phyloP scores from a whole-genome alignment of 2,888 invertebrate species.

The Anthrax anthrax region DNA sequence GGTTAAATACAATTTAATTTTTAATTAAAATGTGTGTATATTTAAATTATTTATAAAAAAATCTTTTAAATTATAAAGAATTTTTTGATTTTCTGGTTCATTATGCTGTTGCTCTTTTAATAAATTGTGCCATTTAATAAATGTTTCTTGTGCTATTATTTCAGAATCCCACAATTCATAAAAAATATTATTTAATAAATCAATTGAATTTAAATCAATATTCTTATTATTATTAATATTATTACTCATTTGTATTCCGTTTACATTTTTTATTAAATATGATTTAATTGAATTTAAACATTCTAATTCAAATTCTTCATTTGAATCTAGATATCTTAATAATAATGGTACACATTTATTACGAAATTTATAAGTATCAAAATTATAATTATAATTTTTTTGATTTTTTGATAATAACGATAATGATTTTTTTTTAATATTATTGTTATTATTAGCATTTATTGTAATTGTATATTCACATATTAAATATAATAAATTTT shows the following conservation, averaged over 20 bases:
- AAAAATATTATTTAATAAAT: slow-evolving; percentile 39
- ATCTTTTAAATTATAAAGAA: background rate
- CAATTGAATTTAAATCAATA: slow-evolving; percentile 1
- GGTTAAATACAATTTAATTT: too few species aligned
- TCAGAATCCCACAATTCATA: slow-evolving; percentile 63
- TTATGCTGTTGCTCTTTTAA: background rate
- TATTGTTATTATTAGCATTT: background rate
- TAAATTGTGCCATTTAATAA: slow-evolving; percentile 49
- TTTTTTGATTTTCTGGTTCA: background rate
- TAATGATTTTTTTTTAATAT: background rate
- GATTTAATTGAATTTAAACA: slow-evolving; percentile 69
- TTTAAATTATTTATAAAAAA: background rate
- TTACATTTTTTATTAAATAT: background rate
- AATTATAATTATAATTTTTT: background rate
- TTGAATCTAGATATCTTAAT: slow-evolving; percentile 43
- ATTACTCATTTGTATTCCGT: slow-evolving; percentile 54
- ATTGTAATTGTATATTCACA: slow-evolving; percentile 36
- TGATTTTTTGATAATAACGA: too few species aligned
- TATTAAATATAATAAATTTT: slow-evolving; percentile 49
- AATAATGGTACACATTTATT: slow-evolving; percentile 24
- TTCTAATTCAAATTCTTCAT: slow-evolving; percentile 57
- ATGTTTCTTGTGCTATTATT: slow-evolving; percentile 66
- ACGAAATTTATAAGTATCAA: background rate
- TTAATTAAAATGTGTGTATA: too few species aligned
- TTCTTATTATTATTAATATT: slow-evolving; percentile 18